phyloP scores from a whole-genome alignment of 2,888 invertebrate genomes.

The Eristalinus sepulchralis region DNA sequence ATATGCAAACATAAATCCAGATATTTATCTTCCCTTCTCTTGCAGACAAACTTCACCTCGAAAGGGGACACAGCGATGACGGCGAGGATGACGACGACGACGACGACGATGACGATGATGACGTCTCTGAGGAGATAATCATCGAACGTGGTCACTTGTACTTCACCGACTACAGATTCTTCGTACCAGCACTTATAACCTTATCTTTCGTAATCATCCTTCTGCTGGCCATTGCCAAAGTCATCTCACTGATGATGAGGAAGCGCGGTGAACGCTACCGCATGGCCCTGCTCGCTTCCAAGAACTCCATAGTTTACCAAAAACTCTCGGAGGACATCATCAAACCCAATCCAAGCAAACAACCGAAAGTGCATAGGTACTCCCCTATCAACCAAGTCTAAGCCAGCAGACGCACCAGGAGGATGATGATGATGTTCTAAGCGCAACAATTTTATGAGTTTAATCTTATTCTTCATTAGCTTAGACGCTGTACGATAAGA shows the following conservation, averaged over 20 bases:
- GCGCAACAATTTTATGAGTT: constrained; percentile 57
- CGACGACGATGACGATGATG: constrained; percentile 74
- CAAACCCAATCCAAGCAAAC: constrained; percentile 83
- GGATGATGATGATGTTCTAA: constrained; percentile 50
- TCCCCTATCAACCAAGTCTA: constrained; percentile 83
- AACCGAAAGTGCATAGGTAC: constrained; percentile 86
- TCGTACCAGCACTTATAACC: constrained; percentile 83
- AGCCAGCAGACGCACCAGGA: constrained; percentile 60
- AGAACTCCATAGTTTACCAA: constrained; percentile 86
- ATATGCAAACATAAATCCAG: background rate
- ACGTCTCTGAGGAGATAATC: constrained; percentile 77
- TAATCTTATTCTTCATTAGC: constrained; percentile 46
- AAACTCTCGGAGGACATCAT: constrained; percentile 89
- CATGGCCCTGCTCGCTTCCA: constrained; percentile 79
- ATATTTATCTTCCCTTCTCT: background rate
- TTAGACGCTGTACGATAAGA: constrained; percentile 57
- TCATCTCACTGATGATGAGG: constrained; percentile 82
- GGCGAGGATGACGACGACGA: constrained; percentile 74
- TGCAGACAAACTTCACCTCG: constrained; percentile 75
- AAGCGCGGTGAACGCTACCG: constrained; percentile 81
- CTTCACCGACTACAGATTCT: constrained; percentile 82
- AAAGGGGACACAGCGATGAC: constrained; percentile 72
- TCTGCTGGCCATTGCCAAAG: constrained; percentile 82
- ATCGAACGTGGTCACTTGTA: constrained; percentile 80
- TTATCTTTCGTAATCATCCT: constrained; percentile 83